Evolutionary conservation across 30 jellyfish, hydroid and myxozoan genomes (phyloP), one percentile per base, ranked within the genome.

Genomic region (Hydractinia echinata): DNA sequence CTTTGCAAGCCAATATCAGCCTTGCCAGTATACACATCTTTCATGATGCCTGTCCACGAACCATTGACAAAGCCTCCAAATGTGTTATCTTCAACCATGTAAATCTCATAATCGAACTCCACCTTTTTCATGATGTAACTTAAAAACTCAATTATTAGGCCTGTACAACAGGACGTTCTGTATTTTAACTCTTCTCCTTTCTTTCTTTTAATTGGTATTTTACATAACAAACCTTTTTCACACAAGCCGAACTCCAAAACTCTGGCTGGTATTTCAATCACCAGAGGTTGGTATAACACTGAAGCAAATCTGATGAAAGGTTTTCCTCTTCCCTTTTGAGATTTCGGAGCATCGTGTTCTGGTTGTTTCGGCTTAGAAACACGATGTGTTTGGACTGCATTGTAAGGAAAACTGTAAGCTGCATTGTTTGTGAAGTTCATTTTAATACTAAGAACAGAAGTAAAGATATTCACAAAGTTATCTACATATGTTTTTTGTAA

Each of bases 21-120:
- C 51, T 71, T 71, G 9, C 81, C 81, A 30, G 81, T 71, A 20
- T 71, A 71, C n/a, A 71, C 81, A 15, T 71, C 81, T n/a, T 71
- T 7, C 1, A 71, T 50, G 66, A 71, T 71, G 18, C 81, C 81
- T 50, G 81, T 71, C 81, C 81, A 71, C 4, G 81, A 71, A 20
- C 81, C 81, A 5, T 71, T 71, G 7, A 20, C 60, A 71, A 71
- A 71, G 0, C 81, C 81, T 5, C 81, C 81, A 71, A 71, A 71
- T 1, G 81, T 71, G 39, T 52, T 30, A 50, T 71, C 81, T 71
- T 71, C 81, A 0, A 71, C 81, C 61, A 71, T 50, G 81, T 71
- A 71, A 6, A 71, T 20, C n/a, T 71, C 81, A 50, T 20, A 71
- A 9, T 20, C 4, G 16, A 71, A 30, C 18, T 8, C 9, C 44